Evolutionary conservation across 2,888 invertebrate species (phyloP), one percentile per base, ranked within the genome.

Genomic region (Hedychridium roseum): DNA sequence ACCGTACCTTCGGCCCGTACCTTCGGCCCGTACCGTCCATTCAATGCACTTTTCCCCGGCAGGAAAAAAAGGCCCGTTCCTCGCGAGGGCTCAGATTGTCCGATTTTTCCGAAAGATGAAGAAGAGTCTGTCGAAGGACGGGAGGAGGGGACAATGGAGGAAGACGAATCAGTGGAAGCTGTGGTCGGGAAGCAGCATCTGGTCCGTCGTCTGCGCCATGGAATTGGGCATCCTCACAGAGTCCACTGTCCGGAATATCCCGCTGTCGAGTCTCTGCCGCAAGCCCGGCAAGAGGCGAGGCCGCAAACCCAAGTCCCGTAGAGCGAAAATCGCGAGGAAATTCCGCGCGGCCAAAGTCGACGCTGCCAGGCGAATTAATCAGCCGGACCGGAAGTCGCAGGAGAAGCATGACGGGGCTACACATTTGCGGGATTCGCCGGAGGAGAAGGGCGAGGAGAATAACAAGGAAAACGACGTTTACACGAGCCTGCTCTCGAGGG

Each of bases 151-250:
- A 42, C 30, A 23, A 43, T 39, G 21, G 32, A 37, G 46, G 36
- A 43, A 14, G 14, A 23, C 17, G 45, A 48, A 11, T 43, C 28
- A 4, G 35, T 41, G 42, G 51, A 54, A 23, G 31, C 20, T 36
- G 30, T 60, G 61, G 58, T 46, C 54, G 16, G 39, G 48, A 34
- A 27, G 43, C 7, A 70, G 53, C 40, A 54, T 62, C 1, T 70
- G 70, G 69, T 56, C 65, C 6, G n/a, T 54, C 20, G 55, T 61
- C 1, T 67, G 65, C 31, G 68, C 68, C 7, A 47, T 56, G 32
- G 64, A 69, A 4, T 43, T 70, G 15, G 70, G 68, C 4, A 15
- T 70, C 32, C 26, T 61, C 12, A 16, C 43, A 4, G 51, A 60
- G 14, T 27, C 48, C 0, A 31, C 44, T n/a, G n/a, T n/a, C n/a